Base-by-base conservation (phyloP, 2,797 vertebrate genomes). In the Chaetophractus vellerosus region DNA sequence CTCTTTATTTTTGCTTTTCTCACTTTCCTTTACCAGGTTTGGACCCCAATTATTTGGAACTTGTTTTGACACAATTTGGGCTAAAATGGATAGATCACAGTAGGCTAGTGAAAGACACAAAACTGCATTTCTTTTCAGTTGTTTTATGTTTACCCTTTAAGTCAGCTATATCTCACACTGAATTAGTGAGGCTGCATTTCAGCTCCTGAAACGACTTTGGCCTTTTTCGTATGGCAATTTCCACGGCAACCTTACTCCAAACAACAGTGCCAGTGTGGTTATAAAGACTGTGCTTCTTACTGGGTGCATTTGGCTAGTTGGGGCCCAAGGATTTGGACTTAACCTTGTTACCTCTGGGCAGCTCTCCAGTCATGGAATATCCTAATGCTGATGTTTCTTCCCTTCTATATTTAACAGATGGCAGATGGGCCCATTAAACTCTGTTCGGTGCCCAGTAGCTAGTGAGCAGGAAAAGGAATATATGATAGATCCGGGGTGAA, bases 371-470 rank as follows among this genome's bases (percentile, higher is more conserved):
- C 45, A 93, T 31, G 92, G 86, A 87, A 76, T 74, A 78, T 48
- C 83, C 91, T 12, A 24, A 55, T 72, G 72, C 41, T 90, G 66
- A 71, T 89, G n/a, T 79, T 93, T 93, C 59, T 85, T 26, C 26
- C 55, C 24, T 79, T 90, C 93, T 95, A 41, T 88, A 91, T 91
- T 96, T 93, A 95, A 83, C 75, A 93, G 79, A 76, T 74, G 57
- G 78, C 75, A 93, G 79, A 76, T 74, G 57, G 78, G 31, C 64
- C 63, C 33, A 52, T 71, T 76, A 95, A 90, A 86, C 78, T 90
- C 50, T 66, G 74, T 63, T 92, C 66, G 57, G 85, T 75, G 59
- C 68, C 75, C 48, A 79, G 72, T 75, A 88, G 79, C 79, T 76
- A 92, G 50, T 81, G 71, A 87, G 55, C 82, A 97, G 82, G 92